These are phyloP conservation scores for Camelus bactrianus DNA, from an alignment of 2,113 vertebrate species.

Conservation along the genomic window DNA sequence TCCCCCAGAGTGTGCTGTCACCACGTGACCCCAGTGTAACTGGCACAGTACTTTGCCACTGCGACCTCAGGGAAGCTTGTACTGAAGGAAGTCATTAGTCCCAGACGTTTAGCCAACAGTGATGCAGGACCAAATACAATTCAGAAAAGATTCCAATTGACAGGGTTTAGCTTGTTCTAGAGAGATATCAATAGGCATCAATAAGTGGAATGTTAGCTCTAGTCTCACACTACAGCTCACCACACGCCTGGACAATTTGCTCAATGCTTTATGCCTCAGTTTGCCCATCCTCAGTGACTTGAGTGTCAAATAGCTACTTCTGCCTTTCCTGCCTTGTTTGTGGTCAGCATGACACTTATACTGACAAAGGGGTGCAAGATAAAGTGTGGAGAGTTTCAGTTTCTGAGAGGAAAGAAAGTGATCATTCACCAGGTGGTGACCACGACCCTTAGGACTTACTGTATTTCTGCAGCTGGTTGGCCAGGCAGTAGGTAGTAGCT, in stretches of 20 bases:
- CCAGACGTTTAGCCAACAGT: background rate
- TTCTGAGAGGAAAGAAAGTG: background rate
- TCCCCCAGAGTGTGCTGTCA: accelerated
- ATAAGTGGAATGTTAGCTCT: background rate
- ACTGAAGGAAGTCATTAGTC: background rate
- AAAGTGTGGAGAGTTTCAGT: background rate
- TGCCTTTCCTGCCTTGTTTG: too few species aligned
- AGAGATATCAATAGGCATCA: background rate
- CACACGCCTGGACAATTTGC: background rate
- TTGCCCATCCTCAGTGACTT: background rate
- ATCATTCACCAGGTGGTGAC: background rate
- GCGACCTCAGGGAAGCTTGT: background rate
- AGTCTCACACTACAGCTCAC: background rate
- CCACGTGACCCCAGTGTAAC: accelerated
- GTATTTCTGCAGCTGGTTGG: slow-evolving; percentile 91
- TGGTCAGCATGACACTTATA: background rate
- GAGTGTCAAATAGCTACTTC: background rate
- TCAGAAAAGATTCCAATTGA: background rate
- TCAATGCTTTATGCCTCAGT: background rate
- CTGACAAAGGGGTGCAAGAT: background rate
- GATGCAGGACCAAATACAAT: background rate
- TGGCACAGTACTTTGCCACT: background rate
- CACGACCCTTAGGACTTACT: slow-evolving; percentile 85
- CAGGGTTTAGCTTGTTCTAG: too few species aligned
- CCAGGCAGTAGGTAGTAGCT: slow-evolving; percentile 90